These are phyloP conservation scores for Prosopocoilus inquinatus DNA, from an alignment of 2,888 invertebrate species.

Conservation along the genomic window DNA sequence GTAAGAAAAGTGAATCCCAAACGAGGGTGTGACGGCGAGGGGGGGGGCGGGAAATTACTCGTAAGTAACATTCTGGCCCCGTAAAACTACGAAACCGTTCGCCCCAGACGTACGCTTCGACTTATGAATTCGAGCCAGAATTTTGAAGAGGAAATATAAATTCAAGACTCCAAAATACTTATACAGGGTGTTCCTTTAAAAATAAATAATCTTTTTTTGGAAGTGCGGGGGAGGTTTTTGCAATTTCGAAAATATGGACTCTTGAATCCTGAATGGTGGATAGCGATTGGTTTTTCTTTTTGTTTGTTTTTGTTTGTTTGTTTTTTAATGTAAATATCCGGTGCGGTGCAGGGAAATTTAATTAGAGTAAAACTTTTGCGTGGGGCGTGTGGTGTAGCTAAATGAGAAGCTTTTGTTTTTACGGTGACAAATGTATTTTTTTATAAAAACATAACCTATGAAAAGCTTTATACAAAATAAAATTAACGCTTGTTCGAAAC, in stretches of 20 bases:
- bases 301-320: neutral
- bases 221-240: neutral
- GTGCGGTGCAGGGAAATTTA: no score
- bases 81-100: no score
- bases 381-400: conserved; percentile 22
- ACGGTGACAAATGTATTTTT: conserved; percentile 57
- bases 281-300: neutral
- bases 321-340: no score
- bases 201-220: neutral
- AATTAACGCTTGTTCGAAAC: conserved; percentile 27
- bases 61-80: no score
- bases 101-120: no score
- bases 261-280: no score
- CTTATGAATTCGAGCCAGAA: no score
- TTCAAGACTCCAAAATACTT: neutral
- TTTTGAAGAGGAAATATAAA: neutral
- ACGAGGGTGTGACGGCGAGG: no score
- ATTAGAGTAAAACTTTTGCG: no score
- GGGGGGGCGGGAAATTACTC: no score
- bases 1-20: no score
- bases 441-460: conserved; percentile 50
- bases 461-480: conserved; percentile 54
- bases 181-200: neutral
- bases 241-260: neutral
- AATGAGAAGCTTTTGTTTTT: conserved; percentile 38